Percentiles rank a stretch among this genome's conserved stretches.
Conservation (phyloP, 2,113 vertebrate species). For the Euleptes europaea region DNA sequence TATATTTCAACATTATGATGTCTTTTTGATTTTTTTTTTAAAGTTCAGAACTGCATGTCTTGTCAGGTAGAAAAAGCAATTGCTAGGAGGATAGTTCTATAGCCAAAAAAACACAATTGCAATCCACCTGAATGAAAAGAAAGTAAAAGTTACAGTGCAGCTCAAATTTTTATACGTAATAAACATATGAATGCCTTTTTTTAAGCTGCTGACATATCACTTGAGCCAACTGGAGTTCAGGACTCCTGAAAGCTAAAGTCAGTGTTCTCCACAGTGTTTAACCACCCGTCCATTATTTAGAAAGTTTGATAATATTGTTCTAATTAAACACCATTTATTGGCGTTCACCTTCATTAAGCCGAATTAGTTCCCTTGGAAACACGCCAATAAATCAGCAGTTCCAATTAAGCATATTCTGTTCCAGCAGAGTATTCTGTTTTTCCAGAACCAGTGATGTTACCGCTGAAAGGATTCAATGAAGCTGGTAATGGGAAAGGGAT, state of each 20-base stretch:
- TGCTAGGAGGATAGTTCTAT: neutral
- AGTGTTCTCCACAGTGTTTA: neutral
- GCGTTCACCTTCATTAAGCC: neutral
- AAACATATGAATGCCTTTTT: neutral
- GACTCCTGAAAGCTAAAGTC: slow-evolving; percentile 8
- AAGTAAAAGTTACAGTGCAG: neutral
- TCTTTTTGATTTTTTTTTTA: slow-evolving; percentile 7
- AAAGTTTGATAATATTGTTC: slow-evolving; percentile 23
- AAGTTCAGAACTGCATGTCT: neutral
- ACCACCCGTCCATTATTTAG: slow-evolving; percentile 1
- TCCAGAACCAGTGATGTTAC: neutral
- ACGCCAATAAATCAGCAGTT: slow-evolving; percentile 25
- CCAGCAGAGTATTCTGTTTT: slow-evolving; percentile 1
- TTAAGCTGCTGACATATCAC: neutral
- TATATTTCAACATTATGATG: slow-evolving; percentile 10
- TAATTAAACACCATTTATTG: slow-evolving; percentile 7
- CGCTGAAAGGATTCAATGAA: neutral
- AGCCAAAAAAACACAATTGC: neutral
- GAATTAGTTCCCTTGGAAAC: slow-evolving; percentile 20
- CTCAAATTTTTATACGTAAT: neutral
- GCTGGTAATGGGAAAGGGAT: neutral
- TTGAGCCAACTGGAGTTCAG: neutral
- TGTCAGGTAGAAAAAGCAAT: neutral
- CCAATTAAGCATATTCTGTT: slow-evolving; percentile 26
- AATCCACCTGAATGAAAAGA: neutral